Evolutionary conservation across 2,113 vertebrate genomes (phyloP).

Genomic region (Ctenodactylus gundi): DNA sequence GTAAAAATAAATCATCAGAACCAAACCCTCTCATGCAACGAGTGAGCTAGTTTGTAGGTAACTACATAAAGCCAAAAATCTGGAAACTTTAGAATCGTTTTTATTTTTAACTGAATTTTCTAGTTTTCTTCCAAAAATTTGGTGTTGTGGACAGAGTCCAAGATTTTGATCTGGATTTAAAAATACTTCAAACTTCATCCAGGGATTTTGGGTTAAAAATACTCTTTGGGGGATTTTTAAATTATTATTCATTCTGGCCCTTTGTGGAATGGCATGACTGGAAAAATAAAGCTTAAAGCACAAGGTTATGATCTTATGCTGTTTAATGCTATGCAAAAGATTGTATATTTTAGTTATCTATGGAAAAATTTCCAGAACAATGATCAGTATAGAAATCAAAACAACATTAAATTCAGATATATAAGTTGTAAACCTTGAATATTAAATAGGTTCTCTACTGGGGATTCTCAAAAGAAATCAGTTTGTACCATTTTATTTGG

Average conservation of each 20-base stretch:
- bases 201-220: background rate
- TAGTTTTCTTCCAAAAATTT: constrained; percentile 11
- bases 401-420: background rate
- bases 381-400: background rate
- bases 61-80: background rate
- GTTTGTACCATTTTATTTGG: background rate
- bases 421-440: background rate
- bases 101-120: constrained; percentile 40
- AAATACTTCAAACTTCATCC: background rate
- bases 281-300: constrained; percentile 22
- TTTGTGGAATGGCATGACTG: background rate
- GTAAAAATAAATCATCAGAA: background rate
- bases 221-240: background rate
- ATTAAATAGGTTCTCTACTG: background rate
- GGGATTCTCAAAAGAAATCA: background rate
- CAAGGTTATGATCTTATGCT: background rate
- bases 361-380: constrained; percentile 18
- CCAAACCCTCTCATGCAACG: background rate
- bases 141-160: background rate
- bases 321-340: background rate
- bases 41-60: background rate
- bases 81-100: background rate
- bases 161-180: constrained; percentile 40
- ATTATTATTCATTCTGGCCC: background rate
- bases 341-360: background rate